Conservation (phyloP, 2,113 vertebrate genomes). For the Heterochromis multidens region DNA sequence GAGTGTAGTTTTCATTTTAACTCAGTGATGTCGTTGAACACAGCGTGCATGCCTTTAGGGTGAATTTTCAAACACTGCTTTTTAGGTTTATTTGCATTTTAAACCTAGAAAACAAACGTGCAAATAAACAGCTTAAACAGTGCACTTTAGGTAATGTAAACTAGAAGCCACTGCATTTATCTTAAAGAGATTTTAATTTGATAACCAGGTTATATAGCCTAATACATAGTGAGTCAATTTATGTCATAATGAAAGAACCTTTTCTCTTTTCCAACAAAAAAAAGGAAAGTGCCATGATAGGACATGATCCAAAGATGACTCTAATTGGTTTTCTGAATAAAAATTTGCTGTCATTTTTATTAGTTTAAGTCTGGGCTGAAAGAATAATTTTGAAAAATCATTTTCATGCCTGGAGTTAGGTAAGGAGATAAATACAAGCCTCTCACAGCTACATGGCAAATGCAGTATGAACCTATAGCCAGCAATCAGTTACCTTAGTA, state of each 20-base stretch:
- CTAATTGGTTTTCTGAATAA: constrained; percentile 1
- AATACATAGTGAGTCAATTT: background rate
- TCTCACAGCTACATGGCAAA: background rate
- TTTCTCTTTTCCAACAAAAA: background rate
- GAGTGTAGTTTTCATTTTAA: constrained; percentile 56
- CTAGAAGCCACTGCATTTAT: background rate
- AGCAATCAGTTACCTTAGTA: background rate
- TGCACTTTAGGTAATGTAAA: constrained; percentile 21
- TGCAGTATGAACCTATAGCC: background rate
- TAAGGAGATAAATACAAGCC: background rate
- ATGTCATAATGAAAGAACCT: background rate
- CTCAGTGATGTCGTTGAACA: constrained; percentile 54
- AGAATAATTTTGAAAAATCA: constrained; percentile 5
- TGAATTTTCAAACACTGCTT: constrained; percentile 33
- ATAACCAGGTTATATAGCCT: background rate
- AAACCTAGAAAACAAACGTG: constrained; percentile 13
- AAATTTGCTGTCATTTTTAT: constrained; percentile 12
- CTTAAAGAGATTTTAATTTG: constrained; percentile 10
- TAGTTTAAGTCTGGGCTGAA: background rate
- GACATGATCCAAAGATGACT: background rate
- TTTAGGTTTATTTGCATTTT: constrained; percentile 47
- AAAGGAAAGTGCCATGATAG: background rate
- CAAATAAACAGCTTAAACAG: constrained; percentile 12
- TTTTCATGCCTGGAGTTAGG: background rate
- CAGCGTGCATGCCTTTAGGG: constrained; percentile 36